Evolutionary conservation across 2,888 invertebrate species (phyloP), one percentile per base, ranked within the genome.

Genomic region (Alloplasta piceator): DNA sequence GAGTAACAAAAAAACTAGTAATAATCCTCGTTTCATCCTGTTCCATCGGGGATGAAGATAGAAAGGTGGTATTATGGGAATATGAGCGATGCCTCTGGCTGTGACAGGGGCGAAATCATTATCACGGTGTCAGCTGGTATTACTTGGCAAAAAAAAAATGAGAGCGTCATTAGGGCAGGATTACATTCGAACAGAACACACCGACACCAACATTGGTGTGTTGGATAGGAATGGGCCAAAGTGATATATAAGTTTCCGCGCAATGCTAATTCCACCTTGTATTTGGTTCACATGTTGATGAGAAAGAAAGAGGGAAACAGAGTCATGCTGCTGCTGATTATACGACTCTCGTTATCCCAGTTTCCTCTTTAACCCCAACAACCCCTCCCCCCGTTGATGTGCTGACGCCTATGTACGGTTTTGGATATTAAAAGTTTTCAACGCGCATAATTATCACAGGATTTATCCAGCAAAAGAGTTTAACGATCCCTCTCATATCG

Each of bases 91-190:
- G 56, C 46, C 55, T 55, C 41, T 52, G 26, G 66, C 36, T 58
- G 46, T 58, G 74, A 63, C 68, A 63, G 64, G 60, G 52, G 68
- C 76, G 64, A 52, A 84, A 82, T 83, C 83, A 82, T 83, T 80
- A 80, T 81, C 83, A 61, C 71, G 84, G 26, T 84, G 85, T 86
- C 86, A 85, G 85, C 85, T 82, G 68, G 82, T 85, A 84, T 88
- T 85, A 84, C 67, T 60, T 26, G 56, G 71, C 26, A 82, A 84
- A 85, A 75, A 84, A 86, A 87, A 87, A 87, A 84, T 80, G 71
- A 82, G 81, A 67, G 78, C 78, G 87, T 87, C 89, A 89, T 89
- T 87, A 89, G 78, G 83, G 83, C 84, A 67, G 87, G 89, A 89
- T 89, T 87, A 88, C 84, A 83, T 80, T 74, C 73, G 79, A 6